phyloP scores from a whole-genome alignment of 2,797 vertebrate genomes.

The Karalla daura region DNA sequence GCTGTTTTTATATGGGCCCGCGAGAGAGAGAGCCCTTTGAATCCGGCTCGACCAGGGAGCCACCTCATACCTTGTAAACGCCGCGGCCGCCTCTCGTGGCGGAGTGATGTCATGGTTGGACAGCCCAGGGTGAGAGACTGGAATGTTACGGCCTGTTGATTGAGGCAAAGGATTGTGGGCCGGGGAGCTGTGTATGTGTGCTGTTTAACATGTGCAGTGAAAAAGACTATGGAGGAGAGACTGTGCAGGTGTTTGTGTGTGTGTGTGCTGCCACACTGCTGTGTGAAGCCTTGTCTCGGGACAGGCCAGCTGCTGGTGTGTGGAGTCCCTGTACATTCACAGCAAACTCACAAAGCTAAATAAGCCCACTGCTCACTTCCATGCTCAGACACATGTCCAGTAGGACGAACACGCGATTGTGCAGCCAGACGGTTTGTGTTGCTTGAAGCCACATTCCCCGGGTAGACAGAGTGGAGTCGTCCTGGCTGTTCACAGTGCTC shows the following conservation, averaged over 20 bases:
- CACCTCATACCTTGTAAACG: slow-evolving; percentile 52
- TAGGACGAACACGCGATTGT: slow-evolving; percentile 19
- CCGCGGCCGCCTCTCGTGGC: slow-evolving; percentile 23
- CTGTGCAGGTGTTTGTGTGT: slow-evolving; percentile 40
- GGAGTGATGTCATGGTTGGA: slow-evolving; percentile 64
- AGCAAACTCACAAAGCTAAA: slow-evolving; percentile 73
- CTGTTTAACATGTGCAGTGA: slow-evolving; percentile 47
- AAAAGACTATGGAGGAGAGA: slow-evolving; percentile 31
- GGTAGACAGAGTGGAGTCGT: slow-evolving; percentile 30
- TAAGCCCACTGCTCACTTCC: slow-evolving; percentile 35
- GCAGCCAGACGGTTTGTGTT: slow-evolving; percentile 10
- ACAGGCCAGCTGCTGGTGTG: slow-evolving; percentile 58
- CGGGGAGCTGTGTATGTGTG: slow-evolving; percentile 37
- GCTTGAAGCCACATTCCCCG: slow-evolving; percentile 4
- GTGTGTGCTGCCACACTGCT: slow-evolving; percentile 56
- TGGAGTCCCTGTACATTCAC: slow-evolving; percentile 55
- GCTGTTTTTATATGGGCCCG: slow-evolving; percentile 19
- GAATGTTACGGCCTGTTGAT: slow-evolving; percentile 70
- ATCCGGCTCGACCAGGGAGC: slow-evolving; percentile 5
- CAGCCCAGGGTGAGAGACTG: slow-evolving; percentile 43
- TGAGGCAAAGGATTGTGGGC: slow-evolving; percentile 61
- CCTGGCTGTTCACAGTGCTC: slow-evolving; percentile 3
- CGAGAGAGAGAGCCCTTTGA: slow-evolving; percentile 12
- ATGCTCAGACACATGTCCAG: slow-evolving; percentile 46
- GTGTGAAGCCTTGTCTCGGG: slow-evolving; percentile 68